Percentiles rank a stretch among this genome's conserved stretches.
Evolutionary conservation across 2,797 vertebrate genomes (phyloP).

Genomic region (Rhabdomys pumilio): DNA sequence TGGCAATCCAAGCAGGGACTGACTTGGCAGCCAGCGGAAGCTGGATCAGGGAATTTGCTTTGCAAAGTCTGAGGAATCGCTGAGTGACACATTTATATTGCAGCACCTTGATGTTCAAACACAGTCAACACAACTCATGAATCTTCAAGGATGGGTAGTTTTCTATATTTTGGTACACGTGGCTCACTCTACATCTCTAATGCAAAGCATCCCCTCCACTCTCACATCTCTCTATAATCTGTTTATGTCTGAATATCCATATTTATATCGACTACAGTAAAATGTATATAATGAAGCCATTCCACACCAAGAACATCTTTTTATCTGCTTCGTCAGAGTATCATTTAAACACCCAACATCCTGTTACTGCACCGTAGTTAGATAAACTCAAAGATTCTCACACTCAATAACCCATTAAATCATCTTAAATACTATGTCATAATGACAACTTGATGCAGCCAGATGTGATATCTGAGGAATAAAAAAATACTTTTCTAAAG

Average conservation of each 20-base stretch:
- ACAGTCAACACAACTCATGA: fast-evolving
- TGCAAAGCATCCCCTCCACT: background rate
- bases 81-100: background rate
- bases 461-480: slow-evolving; percentile 89
- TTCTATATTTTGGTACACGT: background rate
- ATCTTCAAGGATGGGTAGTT: background rate
- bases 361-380: slow-evolving; percentile 89
- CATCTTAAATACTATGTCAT: slow-evolving; percentile 92
- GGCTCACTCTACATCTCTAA: background rate
- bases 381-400: slow-evolving; percentile 88
- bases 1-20: fast-evolving
- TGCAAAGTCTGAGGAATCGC: background rate
- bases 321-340: slow-evolving; percentile 85
- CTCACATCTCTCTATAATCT: background rate
- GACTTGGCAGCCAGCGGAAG: background rate
- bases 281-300: slow-evolving; percentile 72
- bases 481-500: slow-evolving; percentile 85
- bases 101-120: background rate
- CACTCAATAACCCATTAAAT: slow-evolving; percentile 89
- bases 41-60: too few species aligned
- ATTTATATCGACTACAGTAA: slow-evolving; percentile 69
- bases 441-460: slow-evolving; percentile 89
- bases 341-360: slow-evolving; percentile 85
- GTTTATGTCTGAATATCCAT: slow-evolving; percentile 67
- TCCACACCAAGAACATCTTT: slow-evolving; percentile 82